Base-by-base conservation (phyloP, 2,888 invertebrate genomes). In the Xestia sexstrigata region DNA sequence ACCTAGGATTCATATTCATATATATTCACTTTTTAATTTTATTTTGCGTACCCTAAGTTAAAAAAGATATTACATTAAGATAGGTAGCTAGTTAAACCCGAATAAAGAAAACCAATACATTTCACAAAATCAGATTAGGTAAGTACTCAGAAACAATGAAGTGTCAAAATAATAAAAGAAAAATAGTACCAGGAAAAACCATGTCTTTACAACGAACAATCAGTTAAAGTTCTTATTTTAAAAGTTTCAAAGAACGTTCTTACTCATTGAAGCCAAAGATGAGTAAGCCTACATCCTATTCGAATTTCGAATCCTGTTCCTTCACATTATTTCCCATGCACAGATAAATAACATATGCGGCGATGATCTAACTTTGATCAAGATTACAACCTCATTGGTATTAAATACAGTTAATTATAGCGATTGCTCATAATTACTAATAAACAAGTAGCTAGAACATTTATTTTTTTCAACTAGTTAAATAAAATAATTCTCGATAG, bases 281-380 rank as follows among this genome's bases (percentile, higher is more conserved):
- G 93, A 94, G 90, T 91, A 90, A 91, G 88, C 89, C 72, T 88
- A 89, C 91, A 89, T 92, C 92, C 92, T 93, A 92, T 85, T 78
- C 52, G 67, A 82, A 76, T 73, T 77, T 87, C 80, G 77, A 91
- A 92, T 92, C 93, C 92, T 92, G 92, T 91, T 92, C 87, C 85
- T 86, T 84, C 71, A 85, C 82, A 85, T 68, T 85, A 87, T 89
- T 92, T 92, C 92, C 93, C 93, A 93, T 92, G 89, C 89, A 89
- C 81, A 88, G 86, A 84, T 86, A 82, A 84, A 70, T 78, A 78
- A 84, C 88, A 87, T 85, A 91, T 79, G 81, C 85, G 84, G 85
- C 88, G 92, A 91, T 94, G 93, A 93, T 90, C 91, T 93, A 93
- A 94, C 89, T 84, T 81, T 66, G 87, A 91, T 90, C 89, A 89